These are phyloP conservation scores for Nudaria mundana DNA, from an alignment of 2,888 invertebrate genomes.

Conservation along the genomic window DNA sequence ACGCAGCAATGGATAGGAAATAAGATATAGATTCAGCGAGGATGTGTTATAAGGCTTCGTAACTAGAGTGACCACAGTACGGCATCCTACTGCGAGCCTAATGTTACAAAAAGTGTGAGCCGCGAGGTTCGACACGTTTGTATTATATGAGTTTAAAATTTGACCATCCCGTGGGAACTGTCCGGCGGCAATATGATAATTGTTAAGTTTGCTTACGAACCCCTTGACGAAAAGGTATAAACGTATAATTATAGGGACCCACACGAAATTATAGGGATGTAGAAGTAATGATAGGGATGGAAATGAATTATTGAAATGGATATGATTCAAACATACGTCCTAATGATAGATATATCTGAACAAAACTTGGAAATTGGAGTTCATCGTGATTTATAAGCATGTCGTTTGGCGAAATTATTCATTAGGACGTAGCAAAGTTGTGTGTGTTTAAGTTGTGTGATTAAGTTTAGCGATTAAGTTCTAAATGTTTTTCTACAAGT, in stretches of 20 bases:
- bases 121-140: constrained; percentile 38
- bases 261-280: constrained; percentile 49
- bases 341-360: constrained; percentile 55
- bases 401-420: constrained; percentile 25
- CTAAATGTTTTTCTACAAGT: constrained; percentile 5
- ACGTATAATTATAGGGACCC: constrained; percentile 63
- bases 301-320: constrained; percentile 60
- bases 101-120: constrained; percentile 57
- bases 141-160: constrained; percentile 65
- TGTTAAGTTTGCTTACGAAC: constrained; percentile 68
- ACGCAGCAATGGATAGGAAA: constrained; percentile 43
- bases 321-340: constrained; percentile 40
- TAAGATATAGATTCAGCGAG: constrained; percentile 28
- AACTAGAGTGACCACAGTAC: constrained; percentile 56
- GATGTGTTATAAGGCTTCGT: constrained; percentile 61
- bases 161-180: constrained; percentile 72
- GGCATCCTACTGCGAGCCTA: constrained; percentile 45
- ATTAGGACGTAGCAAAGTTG: constrained; percentile 22
- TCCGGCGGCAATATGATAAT: constrained; percentile 71
- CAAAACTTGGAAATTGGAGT: constrained; percentile 36
- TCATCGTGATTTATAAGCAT: constrained; percentile 39
- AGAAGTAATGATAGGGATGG: constrained; percentile 38
- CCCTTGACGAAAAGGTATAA: constrained; percentile 55
- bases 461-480: constrained; percentile 4
- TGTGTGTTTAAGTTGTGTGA: constrained; percentile 27